Evolutionary conservation across 2,113 vertebrate genomes (phyloP), one percentile per base, ranked within the genome.

Genomic region (Aegotheles bennettii): DNA sequence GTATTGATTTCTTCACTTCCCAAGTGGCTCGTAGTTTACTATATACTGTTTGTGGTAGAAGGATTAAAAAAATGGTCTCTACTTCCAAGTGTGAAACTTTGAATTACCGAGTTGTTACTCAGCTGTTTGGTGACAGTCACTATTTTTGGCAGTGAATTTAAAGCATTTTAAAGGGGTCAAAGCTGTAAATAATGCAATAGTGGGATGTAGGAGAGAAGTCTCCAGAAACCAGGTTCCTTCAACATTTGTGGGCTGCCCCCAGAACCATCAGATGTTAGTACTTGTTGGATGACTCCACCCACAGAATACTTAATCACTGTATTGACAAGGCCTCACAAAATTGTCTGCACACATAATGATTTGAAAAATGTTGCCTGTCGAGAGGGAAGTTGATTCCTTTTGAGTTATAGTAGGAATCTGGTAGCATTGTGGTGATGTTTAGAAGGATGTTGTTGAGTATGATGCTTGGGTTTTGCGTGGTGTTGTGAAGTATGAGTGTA

Each of bases 281-380:
- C 9, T 45, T n/a, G 2, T 13, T 77, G 59, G 50, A 28, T 25
- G 53, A 4, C 18, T 88, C n/a, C 10, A 23, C 7, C n/a, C 12
- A 14, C 28, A n/a, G 43, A 4, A 23, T 36, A 2, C 14, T 81
- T 67, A 28, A 13, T 42, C 16, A 2, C 23, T 78, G 16, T 31
- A 10, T 11, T 76, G 13, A 6, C 1, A 8, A 47, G 13, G 43
- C 53, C n/a, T 57, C 0, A 1, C 33, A 65, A 31, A 60, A 25
- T 53, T 38, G 3, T 36, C 43, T 57, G 11, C 13, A 0, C 19
- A 2, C 7, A 3, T 24, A 8, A 16, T 68, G 36, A 53, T 28
- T 14, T 65, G 61, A 24, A 43, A 69, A 65, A 13, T 9, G 10
- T 25, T 9, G 23, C 17, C 4, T 36, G 1, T 31, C 1, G 4